Percentiles rank a stretch among this genome's conserved stretches.
phyloP scores from a whole-genome alignment of 2,888 invertebrate genomes.

The Yponomeuta sedellus region DNA sequence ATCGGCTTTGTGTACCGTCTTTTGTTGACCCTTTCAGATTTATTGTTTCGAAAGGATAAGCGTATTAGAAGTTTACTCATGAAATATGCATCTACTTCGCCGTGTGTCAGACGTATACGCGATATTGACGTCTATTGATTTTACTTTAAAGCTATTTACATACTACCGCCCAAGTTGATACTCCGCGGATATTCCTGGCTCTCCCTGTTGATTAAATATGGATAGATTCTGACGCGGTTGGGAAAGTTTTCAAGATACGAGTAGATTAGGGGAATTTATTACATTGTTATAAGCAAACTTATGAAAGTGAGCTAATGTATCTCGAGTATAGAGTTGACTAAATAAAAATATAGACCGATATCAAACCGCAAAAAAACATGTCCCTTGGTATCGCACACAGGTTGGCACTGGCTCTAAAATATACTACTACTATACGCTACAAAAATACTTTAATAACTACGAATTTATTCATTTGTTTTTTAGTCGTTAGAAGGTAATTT shows the following conservation, averaged over 20 bases:
- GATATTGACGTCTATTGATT: background rate
- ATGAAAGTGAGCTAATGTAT: background rate
- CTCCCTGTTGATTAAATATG: slow-evolving; percentile 5
- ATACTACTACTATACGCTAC: no score
- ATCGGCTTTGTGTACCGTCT: slow-evolving; percentile 29
- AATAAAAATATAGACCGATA: no score
- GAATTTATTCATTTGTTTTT: no score
- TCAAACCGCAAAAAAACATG: no score
- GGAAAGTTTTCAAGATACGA: background rate
- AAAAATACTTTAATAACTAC: no score
- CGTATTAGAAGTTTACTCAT: background rate
- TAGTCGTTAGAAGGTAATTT: no score
- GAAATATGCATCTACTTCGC: background rate
- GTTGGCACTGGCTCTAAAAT: no score
- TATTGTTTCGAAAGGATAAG: background rate
- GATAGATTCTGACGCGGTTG: background rate
- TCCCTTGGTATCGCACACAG: no score
- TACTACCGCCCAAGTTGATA: background rate
- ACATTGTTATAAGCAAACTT: background rate
- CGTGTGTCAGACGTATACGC: background rate
- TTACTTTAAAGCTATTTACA: background rate
- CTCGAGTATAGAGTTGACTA: no score
- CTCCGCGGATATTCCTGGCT: background rate
- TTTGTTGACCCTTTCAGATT: slow-evolving; percentile 9
- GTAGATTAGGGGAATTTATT: background rate